Conservation (phyloP, 1,140 invertebrate species). For the Drosophila kanapiae region DNA sequence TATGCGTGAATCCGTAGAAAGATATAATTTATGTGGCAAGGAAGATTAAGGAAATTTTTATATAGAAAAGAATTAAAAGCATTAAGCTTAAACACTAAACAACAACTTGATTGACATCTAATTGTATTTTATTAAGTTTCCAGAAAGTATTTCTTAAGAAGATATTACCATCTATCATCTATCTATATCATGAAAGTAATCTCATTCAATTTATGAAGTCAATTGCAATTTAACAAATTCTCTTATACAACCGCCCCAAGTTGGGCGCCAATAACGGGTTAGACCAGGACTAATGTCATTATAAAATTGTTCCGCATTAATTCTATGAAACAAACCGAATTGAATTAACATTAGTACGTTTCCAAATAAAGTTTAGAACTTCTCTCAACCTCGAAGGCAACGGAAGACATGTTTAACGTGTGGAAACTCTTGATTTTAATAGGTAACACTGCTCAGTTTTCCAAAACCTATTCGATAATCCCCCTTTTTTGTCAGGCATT, state of each 20-base stretch:
- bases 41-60: not conserved
- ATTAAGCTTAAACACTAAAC: no score
- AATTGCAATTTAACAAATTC: no score
- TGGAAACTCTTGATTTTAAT: constrained; percentile 16
- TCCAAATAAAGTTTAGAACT: not conserved
- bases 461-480: not conserved
- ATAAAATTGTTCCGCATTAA: constrained; percentile 1
- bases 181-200: no score
- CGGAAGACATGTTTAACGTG: not conserved
- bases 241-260: not conserved
- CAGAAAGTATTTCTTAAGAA: no score
- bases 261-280: not conserved
- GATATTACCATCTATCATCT: no score
- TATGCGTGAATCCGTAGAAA: not conserved
- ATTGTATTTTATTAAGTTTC: no score
- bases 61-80: not conserved
- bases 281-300: not conserved
- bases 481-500: constrained; percentile 7
- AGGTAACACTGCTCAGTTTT: not conserved
- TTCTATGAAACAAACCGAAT: constrained; percentile 8
- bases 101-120: no score
- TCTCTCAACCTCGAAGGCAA: not conserved
- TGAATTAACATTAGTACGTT: constrained; percentile 8
- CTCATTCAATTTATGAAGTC: not conserved
- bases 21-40: not conserved